Percentiles rank a stretch among this genome's conserved stretches.
phyloP scores from a whole-genome alignment of 2,113 vertebrate species.

The Motacilla alba region DNA sequence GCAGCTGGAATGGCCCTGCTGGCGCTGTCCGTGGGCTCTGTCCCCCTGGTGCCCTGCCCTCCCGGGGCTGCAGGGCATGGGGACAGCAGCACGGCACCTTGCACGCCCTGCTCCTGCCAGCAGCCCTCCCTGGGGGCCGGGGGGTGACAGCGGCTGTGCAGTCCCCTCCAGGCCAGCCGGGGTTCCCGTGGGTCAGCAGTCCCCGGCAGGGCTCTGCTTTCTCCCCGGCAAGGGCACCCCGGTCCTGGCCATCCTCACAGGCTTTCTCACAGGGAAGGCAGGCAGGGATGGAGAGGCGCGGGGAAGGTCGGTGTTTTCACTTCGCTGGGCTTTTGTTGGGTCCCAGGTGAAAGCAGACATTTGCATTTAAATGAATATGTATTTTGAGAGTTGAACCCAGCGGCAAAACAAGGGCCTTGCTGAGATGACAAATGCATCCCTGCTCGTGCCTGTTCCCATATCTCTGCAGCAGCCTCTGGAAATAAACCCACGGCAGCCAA shows the following conservation, averaged over 20 bases:
- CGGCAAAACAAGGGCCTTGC: neutral
- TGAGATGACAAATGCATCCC: neutral
- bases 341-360: constrained; percentile 34
- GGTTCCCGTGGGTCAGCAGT: rapidly evolving
- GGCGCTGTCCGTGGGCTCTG: rapidly evolving
- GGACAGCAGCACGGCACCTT: rapidly evolving
- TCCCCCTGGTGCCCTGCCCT: neutral
- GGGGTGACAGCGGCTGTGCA: rapidly evolving
- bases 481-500: neutral
- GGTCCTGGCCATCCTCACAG: neutral
- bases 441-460: neutral
- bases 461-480: neutral
- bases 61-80: neutral
- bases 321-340: neutral
- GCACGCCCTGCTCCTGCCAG: neutral
- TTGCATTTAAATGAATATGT: constrained; percentile 53
- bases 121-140: neutral
- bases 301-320: neutral
- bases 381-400: constrained; percentile 27
- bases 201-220: neutral
- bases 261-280: neutral
- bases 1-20: neutral
- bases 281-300: neutral
- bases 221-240: neutral
- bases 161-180: neutral